These are phyloP conservation scores for Rhodeus uyekii DNA, from an alignment of 2,797 vertebrate species.

Conservation along the genomic window DNA sequence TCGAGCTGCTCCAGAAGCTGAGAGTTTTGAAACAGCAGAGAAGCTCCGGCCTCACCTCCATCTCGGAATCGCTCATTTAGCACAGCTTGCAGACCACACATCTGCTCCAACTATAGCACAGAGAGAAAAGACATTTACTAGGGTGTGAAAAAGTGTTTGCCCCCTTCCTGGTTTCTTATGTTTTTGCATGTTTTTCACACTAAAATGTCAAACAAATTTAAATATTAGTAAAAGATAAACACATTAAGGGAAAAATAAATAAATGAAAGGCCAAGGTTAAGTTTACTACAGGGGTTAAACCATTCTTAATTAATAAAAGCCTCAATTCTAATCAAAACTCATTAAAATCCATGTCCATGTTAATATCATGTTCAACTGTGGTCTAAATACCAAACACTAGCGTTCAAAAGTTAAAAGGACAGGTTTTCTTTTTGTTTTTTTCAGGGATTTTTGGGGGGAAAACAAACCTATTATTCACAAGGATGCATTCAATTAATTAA, in stretches of 20 bases:
- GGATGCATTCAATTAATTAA: too few relatives aligned
- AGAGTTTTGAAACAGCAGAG: constrained; percentile 82
- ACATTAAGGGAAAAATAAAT: too few relatives aligned
- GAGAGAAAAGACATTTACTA: background rate
- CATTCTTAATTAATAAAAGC: background rate
- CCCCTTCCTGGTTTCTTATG: too few relatives aligned
- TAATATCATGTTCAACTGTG: too few relatives aligned
- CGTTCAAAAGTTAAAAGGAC: background rate
- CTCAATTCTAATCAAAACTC: too few relatives aligned
- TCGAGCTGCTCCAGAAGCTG: constrained; percentile 82
- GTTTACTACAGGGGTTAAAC: too few relatives aligned
- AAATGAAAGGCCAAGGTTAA: too few relatives aligned
- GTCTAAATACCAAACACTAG: background rate
- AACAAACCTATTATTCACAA: background rate
- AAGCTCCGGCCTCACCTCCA: constrained; percentile 77
- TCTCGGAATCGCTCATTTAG: constrained; percentile 83
- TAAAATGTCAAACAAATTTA: too few relatives aligned
- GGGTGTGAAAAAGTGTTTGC: too few relatives aligned
- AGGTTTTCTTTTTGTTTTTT: background rate
- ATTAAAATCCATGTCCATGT: background rate
- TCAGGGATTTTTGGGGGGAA: background rate
- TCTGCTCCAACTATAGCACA: constrained; percentile 82
- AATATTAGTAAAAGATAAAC: too few relatives aligned
- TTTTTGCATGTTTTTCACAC: too few relatives aligned
- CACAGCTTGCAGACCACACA: constrained; percentile 76